Base-by-base conservation (phyloP, 2,888 invertebrate species). In the Maniola hyperantus region DNA sequence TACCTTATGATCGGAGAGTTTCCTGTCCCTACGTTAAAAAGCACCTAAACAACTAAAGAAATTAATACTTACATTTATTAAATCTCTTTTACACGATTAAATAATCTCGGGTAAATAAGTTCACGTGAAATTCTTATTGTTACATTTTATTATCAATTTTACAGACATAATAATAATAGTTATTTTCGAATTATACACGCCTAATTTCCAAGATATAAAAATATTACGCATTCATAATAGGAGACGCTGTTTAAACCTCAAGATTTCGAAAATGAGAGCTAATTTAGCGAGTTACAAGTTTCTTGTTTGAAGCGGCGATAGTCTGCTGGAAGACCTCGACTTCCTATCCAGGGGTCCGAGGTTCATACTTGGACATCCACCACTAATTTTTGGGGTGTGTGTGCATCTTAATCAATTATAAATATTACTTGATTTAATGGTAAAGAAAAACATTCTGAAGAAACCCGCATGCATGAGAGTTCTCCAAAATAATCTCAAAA, bases 191-290 rank as follows among this genome's bases (percentile, higher is more conserved):
- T 87, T 83, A 85, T 85, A 82, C 82, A 89, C 85, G 87, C 82
- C 83, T 83, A 87, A 85, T 87, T 85, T 88, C 87, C 83, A 84
- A 80, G 79, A 85, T 91, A 91, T 83, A 91, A 91, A 91, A 91
- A 91, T 91, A 90, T 76, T 82, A 83, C 80, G 78, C 77, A 79
- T 79, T 78, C 81, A 78, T 53, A 62, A 39, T 44, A 62, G 54
- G 36, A 63, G 54, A 44, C 18, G 60, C 59, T 59, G 15, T 46
- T 57, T 57, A 36, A 15, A 20, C 7, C 36, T 20, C 42, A 39
- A 42, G 18, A 18, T 18, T n/a, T 18, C 42, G 15, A 34, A 33
- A 48, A 42, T 59, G 46, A 59, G 48, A 46, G 61, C 48, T 50
- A 50, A 61, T 61, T 51, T 39, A 51, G 13, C 33, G 50, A 18